Evolutionary conservation across 2,113 vertebrate genomes (phyloP).

Genomic region (Haemorhous mexicanus): DNA sequence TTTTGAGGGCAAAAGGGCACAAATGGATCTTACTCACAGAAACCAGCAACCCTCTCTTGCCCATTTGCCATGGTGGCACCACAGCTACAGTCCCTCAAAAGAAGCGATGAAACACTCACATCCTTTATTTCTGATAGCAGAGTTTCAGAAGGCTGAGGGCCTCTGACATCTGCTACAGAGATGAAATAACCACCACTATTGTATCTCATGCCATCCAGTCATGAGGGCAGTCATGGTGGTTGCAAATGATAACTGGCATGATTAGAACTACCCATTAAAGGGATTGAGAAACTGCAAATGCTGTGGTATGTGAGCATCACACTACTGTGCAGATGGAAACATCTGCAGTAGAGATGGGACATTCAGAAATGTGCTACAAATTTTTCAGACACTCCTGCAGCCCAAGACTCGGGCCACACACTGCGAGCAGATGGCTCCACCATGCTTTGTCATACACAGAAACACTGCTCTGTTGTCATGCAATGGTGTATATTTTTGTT

Average conservation of each 20-base stretch:
- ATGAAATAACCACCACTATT: background rate
- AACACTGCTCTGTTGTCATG: background rate
- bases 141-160: background rate
- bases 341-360: background rate
- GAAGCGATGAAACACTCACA: background rate
- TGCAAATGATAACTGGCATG: background rate
- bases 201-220: background rate
- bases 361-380: constrained; percentile 3
- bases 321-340: background rate
- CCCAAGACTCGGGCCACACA: background rate
- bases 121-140: background rate
- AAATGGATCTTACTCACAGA: background rate
- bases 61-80: background rate
- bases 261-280: background rate
- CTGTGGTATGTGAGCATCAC: background rate
- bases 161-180: background rate
- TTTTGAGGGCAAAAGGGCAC: background rate
- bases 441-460: background rate
- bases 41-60: background rate
- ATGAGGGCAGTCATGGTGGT: background rate
- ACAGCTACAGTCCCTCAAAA: background rate
- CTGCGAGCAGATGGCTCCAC: background rate
- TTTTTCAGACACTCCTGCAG: background rate
- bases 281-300: background rate
- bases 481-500: background rate